Evolutionary conservation across 2,888 invertebrate species (phyloP).

Genomic region (Mythimna loreyi): DNA sequence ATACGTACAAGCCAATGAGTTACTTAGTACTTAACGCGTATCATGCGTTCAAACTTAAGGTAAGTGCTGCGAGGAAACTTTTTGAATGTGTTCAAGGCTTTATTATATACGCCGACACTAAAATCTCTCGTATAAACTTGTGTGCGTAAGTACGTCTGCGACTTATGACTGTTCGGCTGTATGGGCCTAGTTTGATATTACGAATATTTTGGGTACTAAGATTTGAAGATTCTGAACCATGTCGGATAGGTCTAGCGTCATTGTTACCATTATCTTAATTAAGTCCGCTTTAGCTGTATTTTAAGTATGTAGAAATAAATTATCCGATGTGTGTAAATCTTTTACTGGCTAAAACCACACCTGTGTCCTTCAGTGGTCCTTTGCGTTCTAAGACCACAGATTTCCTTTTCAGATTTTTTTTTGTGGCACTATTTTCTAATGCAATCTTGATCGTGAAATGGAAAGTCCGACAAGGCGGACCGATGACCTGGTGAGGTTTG

Average conservation of each 20-base stretch:
- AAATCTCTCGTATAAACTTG: conserved; percentile 60
- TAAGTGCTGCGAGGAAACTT: conserved; percentile 65
- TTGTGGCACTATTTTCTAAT: too few relatives aligned
- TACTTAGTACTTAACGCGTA: conserved; percentile 68
- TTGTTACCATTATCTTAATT: background rate
- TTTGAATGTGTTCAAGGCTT: conserved; percentile 65
- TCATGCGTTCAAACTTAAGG: conserved; percentile 68
- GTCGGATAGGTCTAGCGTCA: background rate
- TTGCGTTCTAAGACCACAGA: too few relatives aligned
- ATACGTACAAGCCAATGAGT: conserved; percentile 66
- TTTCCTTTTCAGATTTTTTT: too few relatives aligned
- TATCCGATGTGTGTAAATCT: too few relatives aligned
- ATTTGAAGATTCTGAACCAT: conserved; percentile 2
- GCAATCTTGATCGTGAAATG: too few relatives aligned
- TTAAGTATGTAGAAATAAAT: too few relatives aligned
- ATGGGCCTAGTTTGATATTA: conserved; percentile 31
- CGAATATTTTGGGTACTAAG: background rate
- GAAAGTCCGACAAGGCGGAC: too few relatives aligned
- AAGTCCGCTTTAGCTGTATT: too few relatives aligned
- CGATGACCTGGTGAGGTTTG: too few relatives aligned
- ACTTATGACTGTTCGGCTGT: conserved; percentile 52
- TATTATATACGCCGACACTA: conserved; percentile 63
- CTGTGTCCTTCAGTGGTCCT: too few relatives aligned
- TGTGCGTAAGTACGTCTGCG: conserved; percentile 21
- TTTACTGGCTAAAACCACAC: too few relatives aligned